Evolutionary conservation across 1,140 invertebrate genomes (phyloP).

Genomic region (Xylocopa sonorina): DNA sequence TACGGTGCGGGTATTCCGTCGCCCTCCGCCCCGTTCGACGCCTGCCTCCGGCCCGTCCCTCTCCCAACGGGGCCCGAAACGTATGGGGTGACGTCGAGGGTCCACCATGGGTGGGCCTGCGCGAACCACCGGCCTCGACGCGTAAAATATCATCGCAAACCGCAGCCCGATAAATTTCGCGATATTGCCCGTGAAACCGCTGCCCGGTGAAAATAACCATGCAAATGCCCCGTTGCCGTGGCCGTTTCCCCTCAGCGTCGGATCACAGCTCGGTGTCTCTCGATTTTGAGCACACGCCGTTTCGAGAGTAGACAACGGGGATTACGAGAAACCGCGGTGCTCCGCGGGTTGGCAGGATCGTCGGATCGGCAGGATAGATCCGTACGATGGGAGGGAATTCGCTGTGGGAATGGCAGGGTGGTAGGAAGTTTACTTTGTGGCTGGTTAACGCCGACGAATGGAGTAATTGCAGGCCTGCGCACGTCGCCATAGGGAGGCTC

Average conservation of each 20-base stretch:
- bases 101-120: constrained; percentile 76
- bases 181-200: constrained; percentile 72
- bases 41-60: constrained; percentile 30
- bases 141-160: constrained; percentile 78
- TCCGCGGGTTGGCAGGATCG: not conserved
- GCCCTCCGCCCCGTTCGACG: constrained; percentile 41
- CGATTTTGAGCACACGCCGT: not conserved
- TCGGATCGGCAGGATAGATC: not conserved
- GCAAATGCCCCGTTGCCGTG: constrained; percentile 39
- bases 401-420: not conserved
- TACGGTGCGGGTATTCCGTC: constrained; percentile 67
- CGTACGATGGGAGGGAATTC: not conserved
- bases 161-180: constrained; percentile 77
- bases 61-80: constrained; percentile 66
- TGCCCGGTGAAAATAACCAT: constrained; percentile 71
- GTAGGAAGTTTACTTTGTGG: constrained; percentile 30
- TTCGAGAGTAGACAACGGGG: no score
- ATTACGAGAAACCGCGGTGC: not conserved
- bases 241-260: not conserved
- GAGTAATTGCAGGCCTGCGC: constrained; percentile 34
- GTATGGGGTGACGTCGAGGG: constrained; percentile 73
- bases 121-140: constrained; percentile 55
- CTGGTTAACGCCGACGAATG: constrained; percentile 20
- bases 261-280: not conserved
- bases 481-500: constrained; percentile 24